Conservation (phyloP, 2,113 vertebrate genomes). For the Ceuthmochares aereus region DNA sequence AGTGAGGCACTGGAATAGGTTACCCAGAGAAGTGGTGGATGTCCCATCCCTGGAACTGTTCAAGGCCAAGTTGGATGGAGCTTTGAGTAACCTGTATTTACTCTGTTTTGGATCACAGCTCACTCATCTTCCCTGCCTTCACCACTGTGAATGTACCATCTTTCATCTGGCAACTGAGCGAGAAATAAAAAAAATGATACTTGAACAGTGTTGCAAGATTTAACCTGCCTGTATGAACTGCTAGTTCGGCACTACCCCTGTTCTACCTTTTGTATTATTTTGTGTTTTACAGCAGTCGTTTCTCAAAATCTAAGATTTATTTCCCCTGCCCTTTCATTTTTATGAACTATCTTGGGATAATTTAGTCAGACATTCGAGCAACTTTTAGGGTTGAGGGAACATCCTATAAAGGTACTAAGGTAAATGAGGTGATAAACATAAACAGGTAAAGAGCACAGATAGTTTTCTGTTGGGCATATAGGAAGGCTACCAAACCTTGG, state of each 20-base stretch:
- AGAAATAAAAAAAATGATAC: not conserved
- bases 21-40: too few species aligned
- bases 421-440: not conserved
- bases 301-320: not conserved
- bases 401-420: not conserved
- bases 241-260: not conserved
- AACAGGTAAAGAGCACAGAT: not conserved
- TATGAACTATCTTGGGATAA: not conserved
- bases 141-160: not conserved
- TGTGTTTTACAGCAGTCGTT: not conserved
- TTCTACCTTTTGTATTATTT: not conserved
- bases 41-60: too few species aligned
- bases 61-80: too few species aligned
- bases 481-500: not conserved
- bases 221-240: not conserved
- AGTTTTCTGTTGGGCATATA: not conserved
- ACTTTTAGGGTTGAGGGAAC: not conserved
- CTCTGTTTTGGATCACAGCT: not conserved
- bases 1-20: too few species aligned
- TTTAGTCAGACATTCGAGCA: not conserved
- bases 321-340: not conserved
- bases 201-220: not conserved
- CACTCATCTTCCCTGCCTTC: not conserved
- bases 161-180: fast-evolving
- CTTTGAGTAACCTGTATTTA: not conserved